These are phyloP conservation scores for Glomeris maerens DNA, from an alignment of 1,140 invertebrate genomes.

Conservation along the genomic window DNA sequence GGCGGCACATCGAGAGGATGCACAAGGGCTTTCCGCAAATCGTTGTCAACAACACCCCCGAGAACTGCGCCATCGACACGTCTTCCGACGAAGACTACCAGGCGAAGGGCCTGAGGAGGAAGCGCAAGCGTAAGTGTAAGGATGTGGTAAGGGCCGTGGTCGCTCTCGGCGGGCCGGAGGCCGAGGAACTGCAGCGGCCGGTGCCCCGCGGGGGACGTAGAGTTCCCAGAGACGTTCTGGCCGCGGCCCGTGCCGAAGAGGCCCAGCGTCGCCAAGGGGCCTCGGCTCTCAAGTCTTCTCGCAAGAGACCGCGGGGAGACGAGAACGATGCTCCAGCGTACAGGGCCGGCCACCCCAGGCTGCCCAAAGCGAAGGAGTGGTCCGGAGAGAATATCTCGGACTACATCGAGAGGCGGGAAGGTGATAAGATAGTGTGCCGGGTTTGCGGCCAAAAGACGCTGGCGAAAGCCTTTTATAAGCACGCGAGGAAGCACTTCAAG, in stretches of 20 bases:
- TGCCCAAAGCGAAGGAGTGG: slow-evolving; percentile 1
- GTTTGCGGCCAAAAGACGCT: slow-evolving; percentile 6
- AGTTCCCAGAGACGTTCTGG: neutral
- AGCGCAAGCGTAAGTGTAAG: neutral
- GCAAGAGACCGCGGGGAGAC: neutral
- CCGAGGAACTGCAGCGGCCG: neutral
- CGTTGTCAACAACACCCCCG: slow-evolving; percentile 10
- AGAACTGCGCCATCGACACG: slow-evolving; percentile 6
- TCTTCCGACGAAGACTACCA: slow-evolving; percentile 9
- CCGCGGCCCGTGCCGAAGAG: neutral
- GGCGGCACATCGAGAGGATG: slow-evolving; percentile 14
- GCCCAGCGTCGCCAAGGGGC: neutral
- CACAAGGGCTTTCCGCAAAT: slow-evolving; percentile 9
- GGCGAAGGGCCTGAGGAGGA: slow-evolving; percentile 7
- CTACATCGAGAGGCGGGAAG: neutral
- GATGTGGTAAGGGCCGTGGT: slow-evolving; percentile 1
- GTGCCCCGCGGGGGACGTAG: neutral
- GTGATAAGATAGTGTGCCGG: slow-evolving; percentile 6
- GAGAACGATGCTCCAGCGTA: neutral
- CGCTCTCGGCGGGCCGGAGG: neutral
- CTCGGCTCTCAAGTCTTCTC: neutral
- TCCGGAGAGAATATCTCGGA: slow-evolving; percentile 1
- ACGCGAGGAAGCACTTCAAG: slow-evolving; percentile 11
- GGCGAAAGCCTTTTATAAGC: slow-evolving; percentile 14
- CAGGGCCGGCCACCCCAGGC: neutral